Base-by-base conservation (phyloP, 2,888 invertebrate genomes). In the Callinectes sapidus region DNA sequence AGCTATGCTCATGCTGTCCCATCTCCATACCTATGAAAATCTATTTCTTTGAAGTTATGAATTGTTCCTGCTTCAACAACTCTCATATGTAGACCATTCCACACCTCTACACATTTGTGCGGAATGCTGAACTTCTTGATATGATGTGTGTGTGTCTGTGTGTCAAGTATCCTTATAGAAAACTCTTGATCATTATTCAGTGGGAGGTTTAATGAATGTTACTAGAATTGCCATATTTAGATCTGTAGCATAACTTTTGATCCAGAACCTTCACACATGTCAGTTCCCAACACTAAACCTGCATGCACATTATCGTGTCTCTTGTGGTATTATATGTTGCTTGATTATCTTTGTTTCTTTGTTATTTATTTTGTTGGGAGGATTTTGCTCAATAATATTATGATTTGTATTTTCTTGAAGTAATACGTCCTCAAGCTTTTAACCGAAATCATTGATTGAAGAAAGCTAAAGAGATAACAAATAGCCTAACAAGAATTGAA, bases 401-500 rank as follows among this genome's bases (percentile, higher is more conserved):
- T 77, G 28, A 81, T 14, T 81, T 18, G 3, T 81, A 32, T 35
- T 81, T 81, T 81, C 16, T 32, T 81, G 16, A 81, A 81, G 10
- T 71, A 81, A 32, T 81, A 18, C 35, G 81, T 81, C 35, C 2
- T 35, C 71, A 71, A 71, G 71, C 71, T 71, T 71, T 32, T 81
- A 81, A 81, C 81, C 81, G 18, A 8, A 10, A 35, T 42, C 42
- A 71, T 89, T 77, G 6, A 89, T 89, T 71, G 42, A 89, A 89
- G 35, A 66, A 42, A 89, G 28, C 77, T 89, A 77, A 71, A 89
- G 48, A 42, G 71, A 71, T 42, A 61, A 23, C 13, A 86, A 32
- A 39, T 42, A 42, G 28, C 66, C 86, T 85, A 48, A 89, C 89
- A 28, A 48, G 14, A 89, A 77, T 77, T 89, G 39, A 48, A 77